Evolutionary conservation across 2,113 vertebrate species (phyloP).

Genomic region (Sylvia atricapilla): DNA sequence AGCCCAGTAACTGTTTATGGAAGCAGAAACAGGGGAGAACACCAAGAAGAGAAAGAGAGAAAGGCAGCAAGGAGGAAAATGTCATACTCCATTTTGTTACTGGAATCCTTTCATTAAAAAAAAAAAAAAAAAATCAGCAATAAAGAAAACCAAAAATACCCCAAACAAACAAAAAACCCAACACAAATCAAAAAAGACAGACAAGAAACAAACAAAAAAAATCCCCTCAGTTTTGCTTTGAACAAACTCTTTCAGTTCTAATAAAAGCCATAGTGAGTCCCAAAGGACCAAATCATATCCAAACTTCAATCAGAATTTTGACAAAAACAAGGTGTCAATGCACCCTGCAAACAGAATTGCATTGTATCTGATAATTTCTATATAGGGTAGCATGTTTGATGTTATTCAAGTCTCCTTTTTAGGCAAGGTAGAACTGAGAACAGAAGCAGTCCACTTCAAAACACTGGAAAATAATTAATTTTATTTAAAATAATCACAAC

Average conservation of each 20-base stretch:
- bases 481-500: neutral
- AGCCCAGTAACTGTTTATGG: neutral
- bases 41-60: neutral
- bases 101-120: neutral
- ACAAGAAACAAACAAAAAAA: too few species aligned
- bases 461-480: neutral
- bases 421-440: neutral
- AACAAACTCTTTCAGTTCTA: neutral
- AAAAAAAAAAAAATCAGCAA: too few species aligned
- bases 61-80: neutral
- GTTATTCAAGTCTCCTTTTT: neutral
- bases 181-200: too few species aligned
- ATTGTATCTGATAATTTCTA: neutral
- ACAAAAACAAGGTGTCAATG: neutral
- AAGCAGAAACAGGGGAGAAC: fast-evolving
- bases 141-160: neutral
- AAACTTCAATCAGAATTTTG: neutral
- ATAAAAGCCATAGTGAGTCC: neutral
- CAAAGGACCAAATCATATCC: neutral
- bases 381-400: fast-evolving
- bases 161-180: too few species aligned
- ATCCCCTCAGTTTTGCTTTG: fast-evolving
- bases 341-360: neutral
- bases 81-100: neutral
- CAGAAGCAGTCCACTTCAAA: neutral